phyloP scores from a whole-genome alignment of 2,888 invertebrate genomes.

The Stenchaetothrips biformis region DNA sequence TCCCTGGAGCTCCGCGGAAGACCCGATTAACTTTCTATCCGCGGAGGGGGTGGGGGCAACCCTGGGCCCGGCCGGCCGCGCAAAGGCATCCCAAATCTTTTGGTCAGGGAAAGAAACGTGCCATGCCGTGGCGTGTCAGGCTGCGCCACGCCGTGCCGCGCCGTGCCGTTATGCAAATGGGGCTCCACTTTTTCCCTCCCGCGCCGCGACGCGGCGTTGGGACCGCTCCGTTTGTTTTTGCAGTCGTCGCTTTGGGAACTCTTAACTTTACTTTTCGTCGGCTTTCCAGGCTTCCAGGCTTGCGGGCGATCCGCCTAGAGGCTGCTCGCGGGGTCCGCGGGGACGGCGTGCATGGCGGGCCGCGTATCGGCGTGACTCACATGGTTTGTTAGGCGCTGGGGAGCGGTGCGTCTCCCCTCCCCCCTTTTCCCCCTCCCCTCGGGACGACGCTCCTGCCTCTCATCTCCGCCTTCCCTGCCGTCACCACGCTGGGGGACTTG shows the following conservation, averaged over 20 bases:
- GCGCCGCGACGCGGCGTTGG: not conserved
- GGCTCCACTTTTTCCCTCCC: not conserved
- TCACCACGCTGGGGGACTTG: not conserved
- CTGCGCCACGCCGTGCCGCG: not conserved
- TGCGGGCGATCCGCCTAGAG: not conserved
- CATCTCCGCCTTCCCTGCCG: not conserved
- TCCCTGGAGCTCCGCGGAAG: not conserved
- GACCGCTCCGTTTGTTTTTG: conserved; percentile 1
- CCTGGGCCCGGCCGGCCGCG: not conserved
- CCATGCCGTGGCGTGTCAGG: not conserved
- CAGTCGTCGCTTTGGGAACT: conserved; percentile 8
- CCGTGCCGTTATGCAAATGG: conserved; percentile 16
- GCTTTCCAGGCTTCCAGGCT: not conserved
- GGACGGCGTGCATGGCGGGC: not conserved
- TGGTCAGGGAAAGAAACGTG: not conserved
- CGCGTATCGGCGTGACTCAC: not conserved
- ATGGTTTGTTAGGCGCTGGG: no score
- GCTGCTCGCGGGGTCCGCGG: not conserved
- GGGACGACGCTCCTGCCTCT: not conserved
- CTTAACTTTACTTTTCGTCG: not conserved
- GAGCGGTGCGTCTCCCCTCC: no score
- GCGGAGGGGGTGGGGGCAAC: not conserved
- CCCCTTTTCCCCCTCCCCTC: not conserved
- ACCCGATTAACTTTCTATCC: not conserved
- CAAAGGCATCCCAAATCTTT: not conserved